Conservation (phyloP, 2,113 vertebrate genomes). For the Marmota monax region DNA sequence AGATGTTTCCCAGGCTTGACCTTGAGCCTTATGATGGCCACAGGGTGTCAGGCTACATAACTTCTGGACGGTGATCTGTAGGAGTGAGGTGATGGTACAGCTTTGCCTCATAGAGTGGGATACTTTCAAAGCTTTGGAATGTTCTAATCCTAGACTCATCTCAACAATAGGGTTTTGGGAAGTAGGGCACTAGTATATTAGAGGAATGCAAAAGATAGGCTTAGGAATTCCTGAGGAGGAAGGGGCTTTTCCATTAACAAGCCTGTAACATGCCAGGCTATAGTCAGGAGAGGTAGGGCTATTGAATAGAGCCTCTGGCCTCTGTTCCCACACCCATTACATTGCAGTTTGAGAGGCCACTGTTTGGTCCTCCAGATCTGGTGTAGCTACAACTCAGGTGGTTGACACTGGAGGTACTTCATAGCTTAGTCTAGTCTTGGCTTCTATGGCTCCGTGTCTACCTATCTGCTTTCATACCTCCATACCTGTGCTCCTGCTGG, state of each 20-base stretch:
- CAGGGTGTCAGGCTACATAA: background rate
- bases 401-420: background rate
- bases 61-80: background rate
- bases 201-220: background rate
- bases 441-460: background rate
- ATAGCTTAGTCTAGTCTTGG: background rate
- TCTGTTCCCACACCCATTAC: background rate
- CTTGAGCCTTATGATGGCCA: constrained; percentile 10
- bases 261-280: background rate
- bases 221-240: constrained; percentile 48
- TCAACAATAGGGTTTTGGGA: background rate
- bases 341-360: background rate
- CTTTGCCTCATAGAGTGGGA: background rate
- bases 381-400: background rate
- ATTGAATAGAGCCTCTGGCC: background rate
- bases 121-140: constrained; percentile 32
- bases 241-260: background rate
- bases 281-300: background rate
- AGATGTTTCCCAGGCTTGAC: background rate
- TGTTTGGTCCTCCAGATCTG: background rate
- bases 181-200: background rate
- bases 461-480: background rate
- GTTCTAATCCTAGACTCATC: background rate
- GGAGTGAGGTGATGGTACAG: background rate
- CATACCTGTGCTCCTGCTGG: background rate